phyloP scores from a whole-genome alignment of 2,797 vertebrate species.

The Chrosomus eos region DNA sequence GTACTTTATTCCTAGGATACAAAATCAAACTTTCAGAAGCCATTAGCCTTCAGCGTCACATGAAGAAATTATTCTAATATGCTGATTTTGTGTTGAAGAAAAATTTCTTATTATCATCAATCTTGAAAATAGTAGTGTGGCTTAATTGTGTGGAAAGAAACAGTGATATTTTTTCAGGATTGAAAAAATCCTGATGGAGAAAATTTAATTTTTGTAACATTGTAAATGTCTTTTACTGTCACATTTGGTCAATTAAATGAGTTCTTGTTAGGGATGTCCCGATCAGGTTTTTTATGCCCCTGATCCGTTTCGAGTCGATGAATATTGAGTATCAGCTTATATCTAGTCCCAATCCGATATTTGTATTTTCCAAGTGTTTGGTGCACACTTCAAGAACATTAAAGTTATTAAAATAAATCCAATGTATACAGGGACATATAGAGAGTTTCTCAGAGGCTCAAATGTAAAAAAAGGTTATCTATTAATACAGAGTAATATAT shows the following conservation, averaged over 20 bases:
- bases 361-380: not conserved
- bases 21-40: not conserved
- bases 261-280: not conserved
- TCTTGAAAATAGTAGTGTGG: not conserved
- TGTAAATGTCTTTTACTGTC: not conserved
- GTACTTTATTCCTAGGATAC: not conserved
- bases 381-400: not conserved
- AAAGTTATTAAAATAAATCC: not conserved
- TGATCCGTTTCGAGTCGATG: not conserved
- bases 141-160: not conserved
- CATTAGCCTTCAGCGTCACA: not conserved
- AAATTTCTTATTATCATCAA: not conserved
- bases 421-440: not conserved
- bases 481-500: not conserved
- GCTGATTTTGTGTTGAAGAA: not conserved
- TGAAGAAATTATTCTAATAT: not conserved
- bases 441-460: not conserved
- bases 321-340: not conserved
- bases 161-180: rapidly evolving
- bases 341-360: not conserved
- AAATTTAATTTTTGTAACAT: not conserved
- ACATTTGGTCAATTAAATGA: not conserved
- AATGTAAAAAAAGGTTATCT: not conserved
- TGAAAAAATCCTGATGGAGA: not conserved
- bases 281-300: not conserved